Conservation (phyloP, 2,113 vertebrate species). For the Mormyrus lacerda region DNA sequence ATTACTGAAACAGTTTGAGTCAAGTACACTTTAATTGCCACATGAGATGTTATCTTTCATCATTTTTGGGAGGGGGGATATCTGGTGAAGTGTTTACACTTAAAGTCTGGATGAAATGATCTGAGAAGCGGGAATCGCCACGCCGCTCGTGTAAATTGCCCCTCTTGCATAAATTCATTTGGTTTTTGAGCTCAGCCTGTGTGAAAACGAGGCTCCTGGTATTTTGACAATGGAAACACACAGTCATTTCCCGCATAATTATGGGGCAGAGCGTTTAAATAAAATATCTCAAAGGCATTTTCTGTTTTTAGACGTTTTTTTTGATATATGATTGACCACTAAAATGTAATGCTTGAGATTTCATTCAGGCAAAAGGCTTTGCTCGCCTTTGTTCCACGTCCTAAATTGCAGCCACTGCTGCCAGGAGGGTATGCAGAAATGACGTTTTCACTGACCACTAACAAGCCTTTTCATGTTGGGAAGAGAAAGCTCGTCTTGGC, state of each 20-base stretch:
- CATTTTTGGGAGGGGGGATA: not conserved
- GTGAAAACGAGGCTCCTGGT: conserved; percentile 40
- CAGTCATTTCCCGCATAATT: conserved; percentile 58
- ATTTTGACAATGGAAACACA: conserved; percentile 52
- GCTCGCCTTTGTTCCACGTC: conserved; percentile 42
- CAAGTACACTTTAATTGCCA: not conserved
- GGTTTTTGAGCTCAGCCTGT: conserved; percentile 24
- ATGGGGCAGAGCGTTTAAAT: conserved; percentile 55
- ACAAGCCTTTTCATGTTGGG: conserved; percentile 41
- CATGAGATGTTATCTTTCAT: not conserved
- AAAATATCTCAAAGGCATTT: conserved; percentile 54
- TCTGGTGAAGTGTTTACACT: not conserved
- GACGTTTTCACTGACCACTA: conserved; percentile 36
- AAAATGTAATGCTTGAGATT: conserved; percentile 38
- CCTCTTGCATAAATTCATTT: not conserved
- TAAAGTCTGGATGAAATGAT: not conserved
- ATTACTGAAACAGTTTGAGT: not conserved
- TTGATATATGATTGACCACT: conserved; percentile 44
- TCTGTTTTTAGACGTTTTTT: conserved; percentile 54
- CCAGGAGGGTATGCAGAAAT: conserved; percentile 40
- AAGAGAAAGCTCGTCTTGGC: conserved; percentile 35
- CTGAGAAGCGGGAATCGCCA: not conserved
- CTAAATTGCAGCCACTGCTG: conserved; percentile 38
- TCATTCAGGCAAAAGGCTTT: conserved; percentile 31
- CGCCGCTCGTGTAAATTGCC: not conserved